Conservation (phyloP, 2,888 invertebrate genomes). For the Dendrolimus houi region DNA sequence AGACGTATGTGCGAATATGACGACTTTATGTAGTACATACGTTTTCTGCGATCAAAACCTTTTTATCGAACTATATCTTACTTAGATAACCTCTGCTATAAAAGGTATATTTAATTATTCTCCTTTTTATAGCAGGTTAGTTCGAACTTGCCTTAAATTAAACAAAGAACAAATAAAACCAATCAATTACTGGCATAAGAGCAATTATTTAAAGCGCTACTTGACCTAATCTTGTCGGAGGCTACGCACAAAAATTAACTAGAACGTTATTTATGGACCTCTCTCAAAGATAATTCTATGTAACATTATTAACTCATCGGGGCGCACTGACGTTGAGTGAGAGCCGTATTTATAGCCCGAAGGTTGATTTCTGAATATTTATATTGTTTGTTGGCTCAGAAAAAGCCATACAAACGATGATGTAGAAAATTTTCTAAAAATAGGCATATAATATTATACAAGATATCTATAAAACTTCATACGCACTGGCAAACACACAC, state of each 20-base stretch:
- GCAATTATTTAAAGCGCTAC: slow-evolving; percentile 47
- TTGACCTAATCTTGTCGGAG: slow-evolving; percentile 50
- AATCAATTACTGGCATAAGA: slow-evolving; percentile 50
- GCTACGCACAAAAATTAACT: slow-evolving; percentile 51
- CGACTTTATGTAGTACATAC: no score
- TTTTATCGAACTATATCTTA: no score
- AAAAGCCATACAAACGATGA: no score
- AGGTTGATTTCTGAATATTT: background rate
- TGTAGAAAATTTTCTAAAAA: no score
- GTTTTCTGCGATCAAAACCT: no score
- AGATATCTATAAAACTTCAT: no score
- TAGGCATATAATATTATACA: no score
- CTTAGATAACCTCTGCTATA: no score
- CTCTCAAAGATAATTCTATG: slow-evolving; percentile 46
- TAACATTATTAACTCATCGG: slow-evolving; percentile 55
- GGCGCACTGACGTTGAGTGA: slow-evolving; percentile 28
- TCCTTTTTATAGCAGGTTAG: background rate
- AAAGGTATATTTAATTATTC: no score
- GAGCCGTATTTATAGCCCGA: slow-evolving; percentile 31
- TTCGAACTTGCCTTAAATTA: slow-evolving; percentile 12
- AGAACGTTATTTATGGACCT: slow-evolving; percentile 48
- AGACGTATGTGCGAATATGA: no score
- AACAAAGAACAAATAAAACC: slow-evolving; percentile 46
- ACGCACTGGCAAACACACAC: no score
- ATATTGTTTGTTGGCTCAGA: background rate